Base-by-base conservation (phyloP, 2,113 vertebrate species). In the Cranoglanis bouderius region DNA sequence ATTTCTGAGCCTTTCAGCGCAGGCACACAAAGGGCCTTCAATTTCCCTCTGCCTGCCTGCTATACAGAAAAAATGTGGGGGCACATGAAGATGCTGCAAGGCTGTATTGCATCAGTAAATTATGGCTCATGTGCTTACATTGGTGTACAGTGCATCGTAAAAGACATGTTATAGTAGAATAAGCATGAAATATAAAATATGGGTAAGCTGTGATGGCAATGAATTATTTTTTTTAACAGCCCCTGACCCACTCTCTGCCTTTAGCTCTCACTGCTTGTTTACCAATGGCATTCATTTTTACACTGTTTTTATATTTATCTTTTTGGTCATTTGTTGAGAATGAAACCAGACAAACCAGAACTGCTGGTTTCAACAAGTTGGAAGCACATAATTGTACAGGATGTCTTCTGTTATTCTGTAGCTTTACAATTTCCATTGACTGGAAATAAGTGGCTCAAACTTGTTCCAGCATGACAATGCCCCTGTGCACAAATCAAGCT, bases 101-200 rank as follows among this genome's bases (percentile, higher is more conserved):
- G 90, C 89, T 88, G 89, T 72, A 90, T 86, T 65, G 92, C 90
- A 91, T 92, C 90, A 91, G 89, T 92, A 92, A 91, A 89, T 90
- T 85, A 94, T 91, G 88, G 72, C 59, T 84, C 72, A 53, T 84
- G 88, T 88, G 90, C 87, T 90, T 88, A 88, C 82, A 88, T 55
- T 29, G 61, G 70, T 78, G 91, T 87, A 86, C 67, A 82, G 35
- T 59, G 88, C 87, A 90, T 92, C 90, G 90, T 91, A 82, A 90
- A 87, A 93, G 40, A 91, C 43, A 89, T 90, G 89, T 92, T 92
- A 89, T 59, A 84, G 88, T 57, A 91, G 88, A 90, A 88, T 82
- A 90, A 93, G 87, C 88, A 88, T 91, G 87, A 89, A 91, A 86
- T 46, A 85, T 84, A 88, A 91, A 92, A 92, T 49, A 90, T 89